Evolutionary conservation across 2,797 vertebrate genomes (phyloP), one percentile per base, ranked within the genome.

Genomic region (Lagodon rhomboides): DNA sequence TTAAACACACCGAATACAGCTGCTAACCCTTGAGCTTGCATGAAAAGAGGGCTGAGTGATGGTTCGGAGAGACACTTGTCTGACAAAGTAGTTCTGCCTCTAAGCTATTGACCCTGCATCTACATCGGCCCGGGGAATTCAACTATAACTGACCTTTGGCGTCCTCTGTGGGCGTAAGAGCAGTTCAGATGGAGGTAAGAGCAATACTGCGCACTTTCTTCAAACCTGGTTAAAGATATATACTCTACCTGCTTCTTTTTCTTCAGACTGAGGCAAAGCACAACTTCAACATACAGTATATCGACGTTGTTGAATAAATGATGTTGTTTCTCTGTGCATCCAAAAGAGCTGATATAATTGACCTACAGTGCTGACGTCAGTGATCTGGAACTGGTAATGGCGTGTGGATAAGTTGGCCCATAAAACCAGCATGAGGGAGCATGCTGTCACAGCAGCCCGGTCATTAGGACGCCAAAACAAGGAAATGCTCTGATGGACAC

Each of bases 371-470:
- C 67, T 87, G 89, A 84, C 83, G 72, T 59, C 77, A 47, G 82
- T 93, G 87, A 90, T 91, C 80, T 91, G 79, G 74, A 87, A 87
- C 80, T 73, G 85, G 84, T 84, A 89, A 89, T 91, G 82, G 80
- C 47, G 85, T 83, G 84, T 88, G 87, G 79, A 77, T 79, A 75
- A 91, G 62, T 81, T n/a, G 84, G 79, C 70, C 79, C 68, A 89
- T 88, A 87, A 90, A 89, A 41, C 47, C 86, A 77, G 51, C 66
- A 67, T 73, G 87, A 91, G 71, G 70, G 91, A 89, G 88, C 74
- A 73, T 8, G 82, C 81, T 88, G 88, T 87, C 87, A 84, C 82
- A 89, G 89, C 83, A 73, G 64, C 79, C 51, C 5, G 16, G 58
- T 93, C 86, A 87, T 92, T 92, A 91, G 81, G 73, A 90, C 85